Conservation (phyloP, 2,888 invertebrate species). For the Eilema sororculum region DNA sequence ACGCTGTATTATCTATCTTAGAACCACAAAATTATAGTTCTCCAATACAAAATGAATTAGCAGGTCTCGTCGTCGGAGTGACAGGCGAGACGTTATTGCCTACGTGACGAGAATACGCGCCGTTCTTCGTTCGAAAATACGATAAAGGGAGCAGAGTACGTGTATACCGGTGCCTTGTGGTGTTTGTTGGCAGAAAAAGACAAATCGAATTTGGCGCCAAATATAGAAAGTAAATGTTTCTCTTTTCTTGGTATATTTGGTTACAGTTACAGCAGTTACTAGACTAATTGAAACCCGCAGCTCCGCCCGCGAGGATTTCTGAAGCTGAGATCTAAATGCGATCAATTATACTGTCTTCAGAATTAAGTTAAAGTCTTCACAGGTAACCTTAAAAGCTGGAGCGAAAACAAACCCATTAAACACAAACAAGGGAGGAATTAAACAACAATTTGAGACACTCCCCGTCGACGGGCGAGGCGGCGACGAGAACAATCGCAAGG, state of each 20-base stretch:
- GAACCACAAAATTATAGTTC: slow-evolving; percentile 7
- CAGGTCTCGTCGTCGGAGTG: slow-evolving; percentile 33
- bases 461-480: not conserved
- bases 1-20: not conserved
- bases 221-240: slow-evolving; percentile 1
- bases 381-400: not conserved
- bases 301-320: too few relatives aligned
- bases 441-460: not conserved
- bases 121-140: slow-evolving; percentile 28
- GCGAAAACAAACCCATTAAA: slow-evolving; percentile 3
- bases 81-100: slow-evolving; percentile 52
- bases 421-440: slow-evolving; percentile 7
- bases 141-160: slow-evolving; percentile 30
- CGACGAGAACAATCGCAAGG: not conserved
- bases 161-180: slow-evolving; percentile 39
- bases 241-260: not conserved
- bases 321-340: too few relatives aligned
- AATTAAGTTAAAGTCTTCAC: not conserved
- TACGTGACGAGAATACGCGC: slow-evolving; percentile 46
- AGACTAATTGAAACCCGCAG: too few relatives aligned
- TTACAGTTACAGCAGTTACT: too few relatives aligned
- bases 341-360: too few relatives aligned
- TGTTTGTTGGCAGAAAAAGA: slow-evolving; percentile 36
- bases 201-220: slow-evolving; percentile 26
- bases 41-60: slow-evolving; percentile 47